Conservation (phyloP, 2,113 vertebrate species). For the Cyphomyrus discorhynchus region DNA sequence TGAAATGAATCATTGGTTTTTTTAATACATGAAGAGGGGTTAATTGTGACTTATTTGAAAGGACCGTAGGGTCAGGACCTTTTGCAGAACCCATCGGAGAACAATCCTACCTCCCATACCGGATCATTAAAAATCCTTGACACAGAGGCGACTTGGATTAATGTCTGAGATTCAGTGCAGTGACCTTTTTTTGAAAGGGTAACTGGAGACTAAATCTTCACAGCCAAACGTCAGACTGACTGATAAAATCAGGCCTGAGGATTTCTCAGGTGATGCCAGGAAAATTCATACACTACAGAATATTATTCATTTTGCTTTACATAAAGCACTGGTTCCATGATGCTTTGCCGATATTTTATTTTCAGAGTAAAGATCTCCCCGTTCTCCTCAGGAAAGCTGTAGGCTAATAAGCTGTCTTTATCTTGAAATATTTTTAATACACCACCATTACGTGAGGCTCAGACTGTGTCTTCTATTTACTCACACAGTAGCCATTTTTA, state of each 20-base stretch:
- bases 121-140: not conserved
- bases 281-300: not conserved
- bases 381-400: not conserved
- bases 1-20: conserved; percentile 11
- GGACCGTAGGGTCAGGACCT: not conserved
- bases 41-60: not conserved
- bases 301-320: not conserved
- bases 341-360: not conserved
- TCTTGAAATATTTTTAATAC: not conserved
- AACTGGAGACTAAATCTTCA: not conserved
- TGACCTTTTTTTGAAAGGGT: conserved; percentile 19
- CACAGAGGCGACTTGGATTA: not conserved
- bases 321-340: not conserved
- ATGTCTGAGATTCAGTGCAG: conserved; percentile 1
- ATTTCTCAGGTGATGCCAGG: not conserved
- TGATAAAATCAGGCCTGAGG: not conserved
- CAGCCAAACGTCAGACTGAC: not conserved
- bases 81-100: not conserved
- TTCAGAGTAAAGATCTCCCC: not conserved
- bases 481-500: not conserved
- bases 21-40: not conserved
- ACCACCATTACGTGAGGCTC: not conserved
- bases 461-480: not conserved
- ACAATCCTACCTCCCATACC: not conserved
- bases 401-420: not conserved